These are phyloP conservation scores for Microcebus tavaratra DNA, from an alignment of 2,113 vertebrate species.

Conservation along the genomic window DNA sequence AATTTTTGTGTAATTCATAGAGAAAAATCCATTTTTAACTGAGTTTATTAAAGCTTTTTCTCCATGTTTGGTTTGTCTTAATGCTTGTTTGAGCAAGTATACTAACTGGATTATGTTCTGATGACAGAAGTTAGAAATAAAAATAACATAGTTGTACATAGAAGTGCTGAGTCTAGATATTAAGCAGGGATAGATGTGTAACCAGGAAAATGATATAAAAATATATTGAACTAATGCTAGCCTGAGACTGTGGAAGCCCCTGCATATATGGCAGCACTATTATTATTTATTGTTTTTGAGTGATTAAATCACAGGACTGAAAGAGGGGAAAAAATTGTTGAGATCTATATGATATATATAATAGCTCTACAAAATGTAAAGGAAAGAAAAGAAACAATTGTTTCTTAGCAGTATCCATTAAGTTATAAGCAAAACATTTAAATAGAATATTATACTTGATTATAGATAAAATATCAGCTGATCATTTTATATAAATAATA, in stretches of 20 bases:
- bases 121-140: background rate
- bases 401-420: background rate
- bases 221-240: background rate
- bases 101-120: background rate
- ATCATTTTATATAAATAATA: background rate
- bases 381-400: background rate
- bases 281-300: background rate
- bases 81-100: background rate
- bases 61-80: background rate
- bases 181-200: background rate
- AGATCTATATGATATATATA: background rate
- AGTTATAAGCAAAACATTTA: background rate
- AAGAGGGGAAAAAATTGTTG: background rate
- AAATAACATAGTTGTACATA: background rate
- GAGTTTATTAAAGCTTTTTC: background rate
- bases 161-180: background rate
- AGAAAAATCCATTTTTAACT: no score
- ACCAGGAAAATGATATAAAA: background rate
- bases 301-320: background rate
- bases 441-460: background rate
- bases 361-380: background rate
- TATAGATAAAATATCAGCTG: background rate
- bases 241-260: background rate
- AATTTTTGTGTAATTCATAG: background rate
- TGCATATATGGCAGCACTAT: background rate